Evolutionary conservation across 2,888 invertebrate genomes (phyloP), one percentile per base, ranked within the genome.

Genomic region (Protodeltote pygarga): DNA sequence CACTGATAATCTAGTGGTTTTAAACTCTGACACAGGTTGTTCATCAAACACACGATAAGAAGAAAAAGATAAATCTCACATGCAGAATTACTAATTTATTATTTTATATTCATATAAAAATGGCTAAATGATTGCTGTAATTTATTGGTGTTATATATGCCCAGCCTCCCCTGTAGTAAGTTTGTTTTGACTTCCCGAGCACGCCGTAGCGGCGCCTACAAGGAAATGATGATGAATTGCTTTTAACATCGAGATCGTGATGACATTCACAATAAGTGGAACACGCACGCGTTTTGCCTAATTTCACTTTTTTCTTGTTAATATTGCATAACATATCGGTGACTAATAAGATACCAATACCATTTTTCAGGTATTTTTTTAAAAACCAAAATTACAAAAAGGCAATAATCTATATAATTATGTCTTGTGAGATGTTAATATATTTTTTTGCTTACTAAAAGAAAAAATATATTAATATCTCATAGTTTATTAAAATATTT

Each of bases 201-300:
- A 74, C 79, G 77, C 64, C 76, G 62, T 45, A 54, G 65, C 75
- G 83, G 83, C 83, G 85, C 81, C 85, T 54, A 66, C 73, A 71
- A 75, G 73, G 72, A 59, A 81, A 55, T 83, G 83, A 80, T 83
- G 86, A 86, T 76, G 59, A 69, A 74, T 79, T 67, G 66, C 53
- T 81, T 64, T 81, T 74, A 64, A 62, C 62, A 77, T 80, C 71
- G 73, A 87, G 85, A 85, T 85, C 80, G 83, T 77, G 72, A 75
- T 76, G 71, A 71, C 69, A 75, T 73, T 72, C 64, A 52, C 49
- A 59, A 54, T 63, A 85, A 79, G 67, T 85, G 61, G 82, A 73
- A 74, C 82, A 79, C 75, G 65, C 82, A 81, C 77, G 81, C 64
- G 76, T 79, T 83, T 85, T 85, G 73, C 63, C 80, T 78, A 77